Conservation (phyloP, 2,888 invertebrate species). For the Amaurobius ferox region DNA sequence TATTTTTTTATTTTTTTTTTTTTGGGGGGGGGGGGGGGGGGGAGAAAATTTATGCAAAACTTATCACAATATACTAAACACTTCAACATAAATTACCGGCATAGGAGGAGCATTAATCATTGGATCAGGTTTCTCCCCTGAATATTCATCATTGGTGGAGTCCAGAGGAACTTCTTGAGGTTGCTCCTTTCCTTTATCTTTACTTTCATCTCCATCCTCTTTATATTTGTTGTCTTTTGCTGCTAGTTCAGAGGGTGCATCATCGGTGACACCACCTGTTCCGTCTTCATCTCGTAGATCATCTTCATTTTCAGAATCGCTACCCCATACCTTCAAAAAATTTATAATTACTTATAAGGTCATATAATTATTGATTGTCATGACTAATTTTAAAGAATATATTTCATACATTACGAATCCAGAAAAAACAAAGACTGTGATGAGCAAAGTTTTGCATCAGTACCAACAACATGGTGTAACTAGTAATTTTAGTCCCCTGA, state of each 20-base stretch:
- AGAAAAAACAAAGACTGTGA: too few relatives aligned
- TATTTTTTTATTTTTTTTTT: too few relatives aligned
- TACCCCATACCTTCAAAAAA: conserved; percentile 79
- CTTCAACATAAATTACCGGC: not conserved
- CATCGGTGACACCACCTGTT: conserved; percentile 76
- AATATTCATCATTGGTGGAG: conserved; percentile 84
- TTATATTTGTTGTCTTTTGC: conserved; percentile 83
- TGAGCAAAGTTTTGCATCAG: too few relatives aligned
- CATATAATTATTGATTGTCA: too few relatives aligned
- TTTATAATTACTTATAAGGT: too few relatives aligned
- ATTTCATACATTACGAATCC: too few relatives aligned
- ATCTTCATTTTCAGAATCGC: conserved; percentile 86
- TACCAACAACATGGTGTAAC: too few relatives aligned
- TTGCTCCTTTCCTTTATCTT: conserved; percentile 79
- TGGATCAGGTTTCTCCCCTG: conserved; percentile 82
- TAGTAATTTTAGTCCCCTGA: too few relatives aligned
- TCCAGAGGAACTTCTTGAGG: conserved; percentile 81
- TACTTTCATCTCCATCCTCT: conserved; percentile 79
- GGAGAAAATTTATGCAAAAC: too few relatives aligned
- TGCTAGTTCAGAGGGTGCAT: conserved; percentile 82
- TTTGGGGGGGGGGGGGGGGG: too few relatives aligned
- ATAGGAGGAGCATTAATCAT: conserved; percentile 41
- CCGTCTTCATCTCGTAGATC: conserved; percentile 80
- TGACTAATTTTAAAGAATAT: too few relatives aligned
- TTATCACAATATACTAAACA: too few relatives aligned